Percentiles rank a stretch among this genome's conserved stretches.
Conservation (phyloP, 2,797 vertebrate genomes). For the Phoebastria nigripes region DNA sequence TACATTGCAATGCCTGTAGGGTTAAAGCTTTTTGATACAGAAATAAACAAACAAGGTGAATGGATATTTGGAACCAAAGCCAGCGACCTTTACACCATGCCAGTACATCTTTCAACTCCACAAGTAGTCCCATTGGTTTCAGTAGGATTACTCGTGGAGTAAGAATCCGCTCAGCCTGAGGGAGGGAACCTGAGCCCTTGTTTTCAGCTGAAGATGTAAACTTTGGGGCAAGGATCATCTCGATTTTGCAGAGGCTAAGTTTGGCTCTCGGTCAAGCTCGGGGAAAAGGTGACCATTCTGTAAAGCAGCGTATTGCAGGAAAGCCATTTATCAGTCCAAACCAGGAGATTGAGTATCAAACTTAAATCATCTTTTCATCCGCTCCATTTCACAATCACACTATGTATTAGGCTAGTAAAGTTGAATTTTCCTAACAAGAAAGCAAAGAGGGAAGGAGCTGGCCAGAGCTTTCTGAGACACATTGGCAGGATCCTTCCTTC, state of each 20-base stretch:
- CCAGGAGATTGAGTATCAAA: not conserved
- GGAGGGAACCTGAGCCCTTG: conserved; percentile 1
- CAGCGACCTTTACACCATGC: not conserved
- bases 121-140: not conserved
- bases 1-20: not conserved
- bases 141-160: not conserved
- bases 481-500: not conserved
- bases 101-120: not conserved
- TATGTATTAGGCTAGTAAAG: not conserved
- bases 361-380: not conserved
- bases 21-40: not conserved
- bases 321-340: not conserved
- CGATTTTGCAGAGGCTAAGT: not conserved
- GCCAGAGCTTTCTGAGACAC: not conserved
- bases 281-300: not conserved
- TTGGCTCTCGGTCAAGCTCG: not conserved
- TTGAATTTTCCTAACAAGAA: not conserved
- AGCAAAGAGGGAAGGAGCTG: not conserved
- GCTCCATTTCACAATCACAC: not conserved
- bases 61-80: not conserved
- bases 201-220: conserved; percentile 16
- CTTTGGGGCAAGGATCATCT: not conserved
- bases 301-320: not conserved
- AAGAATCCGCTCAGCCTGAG: not conserved
- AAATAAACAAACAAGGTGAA: not conserved